Percentiles rank a stretch among this genome's conserved stretches.
Conservation (phyloP, 2,113 vertebrate species). For the Motacilla alba region DNA sequence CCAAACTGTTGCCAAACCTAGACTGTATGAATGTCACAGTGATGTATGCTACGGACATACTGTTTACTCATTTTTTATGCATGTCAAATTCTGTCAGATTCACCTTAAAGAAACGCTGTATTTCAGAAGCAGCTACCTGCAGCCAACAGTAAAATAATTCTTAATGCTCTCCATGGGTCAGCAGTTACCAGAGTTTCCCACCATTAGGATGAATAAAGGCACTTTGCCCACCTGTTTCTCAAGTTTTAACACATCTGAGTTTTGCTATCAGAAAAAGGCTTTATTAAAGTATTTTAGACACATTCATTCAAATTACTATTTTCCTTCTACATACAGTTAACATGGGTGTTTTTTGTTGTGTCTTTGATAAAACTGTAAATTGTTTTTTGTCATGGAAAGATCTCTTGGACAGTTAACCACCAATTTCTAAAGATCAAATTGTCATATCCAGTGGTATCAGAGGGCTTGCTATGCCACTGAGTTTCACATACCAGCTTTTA, state of each 20-base stretch:
- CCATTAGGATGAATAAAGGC: background rate
- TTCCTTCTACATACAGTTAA: background rate
- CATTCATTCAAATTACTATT: background rate
- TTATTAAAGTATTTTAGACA: background rate
- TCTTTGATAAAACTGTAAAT: background rate
- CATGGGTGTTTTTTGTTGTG: background rate
- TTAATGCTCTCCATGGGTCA: constrained; percentile 10
- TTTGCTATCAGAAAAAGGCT: background rate
- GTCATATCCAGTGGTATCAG: background rate
- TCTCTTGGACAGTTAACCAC: background rate
- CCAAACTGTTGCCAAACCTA: constrained; percentile 51
- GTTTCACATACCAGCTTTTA: background rate
- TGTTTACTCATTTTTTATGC: constrained; percentile 12
- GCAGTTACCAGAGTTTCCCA: background rate
- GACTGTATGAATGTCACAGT: constrained; percentile 61
- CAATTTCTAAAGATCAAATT: constrained; percentile 17
- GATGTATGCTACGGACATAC: background rate
- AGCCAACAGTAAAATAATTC: constrained; percentile 22
- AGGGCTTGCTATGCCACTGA: background rate
- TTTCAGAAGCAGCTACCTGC: constrained; percentile 39
- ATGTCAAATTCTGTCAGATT: constrained; percentile 64
- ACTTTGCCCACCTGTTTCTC: background rate
- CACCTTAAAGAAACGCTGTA: constrained; percentile 43
- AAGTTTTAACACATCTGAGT: background rate
- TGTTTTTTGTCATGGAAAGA: background rate